phyloP scores from a whole-genome alignment of 1,140 invertebrate species.

The Orius laevigatus region DNA sequence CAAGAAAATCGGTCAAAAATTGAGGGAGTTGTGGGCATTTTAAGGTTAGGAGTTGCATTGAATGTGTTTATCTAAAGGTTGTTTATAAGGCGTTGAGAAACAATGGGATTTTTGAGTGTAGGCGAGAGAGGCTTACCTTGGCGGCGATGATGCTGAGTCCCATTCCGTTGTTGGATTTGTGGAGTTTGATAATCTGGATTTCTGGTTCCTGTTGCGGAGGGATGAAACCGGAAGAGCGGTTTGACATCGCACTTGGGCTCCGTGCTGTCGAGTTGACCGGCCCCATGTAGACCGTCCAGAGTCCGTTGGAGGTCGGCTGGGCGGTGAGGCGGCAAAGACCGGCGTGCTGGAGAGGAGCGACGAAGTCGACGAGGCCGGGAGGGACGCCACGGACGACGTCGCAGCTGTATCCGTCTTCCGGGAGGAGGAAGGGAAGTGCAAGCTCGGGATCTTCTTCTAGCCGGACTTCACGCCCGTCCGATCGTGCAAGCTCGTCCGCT shows the following conservation, averaged over 20 bases:
- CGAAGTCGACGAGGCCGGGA: constrained; percentile 69
- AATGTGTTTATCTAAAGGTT: background rate
- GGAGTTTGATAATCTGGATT: constrained; percentile 70
- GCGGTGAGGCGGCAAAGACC: constrained; percentile 76
- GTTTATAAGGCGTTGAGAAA: background rate
- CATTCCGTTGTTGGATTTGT: constrained; percentile 84
- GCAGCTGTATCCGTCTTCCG: constrained; percentile 95
- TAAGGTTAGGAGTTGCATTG: too few relatives aligned
- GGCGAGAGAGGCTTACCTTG: constrained; percentile 39
- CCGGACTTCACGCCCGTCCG: constrained; percentile 72
- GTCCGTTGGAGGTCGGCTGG: constrained; percentile 76
- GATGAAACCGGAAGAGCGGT: constrained; percentile 35
- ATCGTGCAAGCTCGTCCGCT: constrained; percentile 76
- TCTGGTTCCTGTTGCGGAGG: constrained; percentile 39
- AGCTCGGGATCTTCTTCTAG: constrained; percentile 75
- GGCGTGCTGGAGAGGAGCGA: constrained; percentile 69
- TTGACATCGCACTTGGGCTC: constrained; percentile 42
- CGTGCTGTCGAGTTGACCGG: constrained; percentile 27
- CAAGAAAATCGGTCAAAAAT: too few relatives aligned
- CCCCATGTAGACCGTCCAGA: constrained; percentile 89
- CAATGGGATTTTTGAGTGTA: constrained; percentile 1
- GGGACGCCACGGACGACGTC: constrained; percentile 88
- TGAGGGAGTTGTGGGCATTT: too few relatives aligned
- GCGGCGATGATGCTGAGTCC: constrained; percentile 86
- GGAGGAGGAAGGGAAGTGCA: constrained; percentile 77